Evolutionary conservation across 2,113 vertebrate genomes (phyloP), one percentile per base, ranked within the genome.

Genomic region (Alexandromys fortis): DNA sequence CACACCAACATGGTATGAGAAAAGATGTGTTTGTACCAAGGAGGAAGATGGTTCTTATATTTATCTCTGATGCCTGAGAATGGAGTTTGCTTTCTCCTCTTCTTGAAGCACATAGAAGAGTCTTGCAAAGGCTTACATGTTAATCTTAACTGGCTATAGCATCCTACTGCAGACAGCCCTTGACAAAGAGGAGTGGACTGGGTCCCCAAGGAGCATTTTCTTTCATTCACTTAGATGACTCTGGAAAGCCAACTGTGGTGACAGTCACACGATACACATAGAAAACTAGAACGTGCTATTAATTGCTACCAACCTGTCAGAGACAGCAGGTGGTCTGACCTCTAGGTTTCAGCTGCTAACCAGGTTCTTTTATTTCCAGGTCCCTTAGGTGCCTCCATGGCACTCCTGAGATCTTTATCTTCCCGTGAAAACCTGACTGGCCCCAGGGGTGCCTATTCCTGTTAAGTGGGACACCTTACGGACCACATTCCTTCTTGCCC

Each of bases 101-200:
- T 16, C 42, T 24, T 38, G 7, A 90, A 95, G 16, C 35, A 73
- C 9, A 97, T 38, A 81, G 67, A 91, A 92, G 79, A 97, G 95
- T 88, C n/a, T 70, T 70, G 5, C 68, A 75, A 95, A 96, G 45
- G 63, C 33, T 89, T 93, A 87, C 7, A 88, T 11, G 28, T 67
- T 85, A 35, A 94, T 67, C n/a, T 88, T 85, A 68, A 92, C 67
- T 90, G 26, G 49, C 68, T 86, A 42, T 73, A 94, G 76, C 17
- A 73, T 83, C 24, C 45, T 83, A 86, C 33, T 33, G 77, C 8
- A 96, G 45, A 5, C 3, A 95, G 45, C 2, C 4, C 14, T 86
- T 58, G 47, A 28, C 47, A 4, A 17, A 93, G 21, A 93, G 81
- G 11, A 92, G 7, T 21, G 24, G 67, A 58, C 3, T 91, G 42